Evolutionary conservation across 2,113 vertebrate species (phyloP).

Genomic region (Albula goreensis): DNA sequence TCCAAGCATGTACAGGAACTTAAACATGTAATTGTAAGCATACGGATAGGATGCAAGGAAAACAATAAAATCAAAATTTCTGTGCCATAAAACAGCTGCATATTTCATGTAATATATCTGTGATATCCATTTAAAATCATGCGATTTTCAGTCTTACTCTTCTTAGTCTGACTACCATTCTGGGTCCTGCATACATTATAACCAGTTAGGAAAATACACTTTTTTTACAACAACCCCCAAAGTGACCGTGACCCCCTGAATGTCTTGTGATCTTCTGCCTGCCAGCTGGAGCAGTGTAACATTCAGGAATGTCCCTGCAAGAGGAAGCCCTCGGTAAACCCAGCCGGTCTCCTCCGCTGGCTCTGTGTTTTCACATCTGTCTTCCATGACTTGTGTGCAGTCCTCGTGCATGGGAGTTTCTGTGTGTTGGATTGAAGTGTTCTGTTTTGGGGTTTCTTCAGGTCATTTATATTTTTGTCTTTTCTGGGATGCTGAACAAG

Average conservation of each 20-base stretch:
- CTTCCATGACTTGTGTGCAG: neutral
- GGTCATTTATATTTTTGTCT: neutral
- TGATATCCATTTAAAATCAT: too few species aligned
- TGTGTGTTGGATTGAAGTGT: constrained; percentile 12
- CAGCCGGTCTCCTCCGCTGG: constrained; percentile 11
- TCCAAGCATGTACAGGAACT: too few species aligned
- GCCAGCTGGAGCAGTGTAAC: constrained; percentile 78
- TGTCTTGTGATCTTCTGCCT: constrained; percentile 46
- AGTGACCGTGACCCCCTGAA: neutral
- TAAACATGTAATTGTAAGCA: too few species aligned
- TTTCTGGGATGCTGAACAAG: neutral
- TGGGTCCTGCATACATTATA: too few species aligned
- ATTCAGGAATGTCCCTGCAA: constrained; percentile 79
- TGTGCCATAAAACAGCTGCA: too few species aligned
- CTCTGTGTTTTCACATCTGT: neutral
- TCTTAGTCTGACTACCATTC: too few species aligned
- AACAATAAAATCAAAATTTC: too few species aligned
- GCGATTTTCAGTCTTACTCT: too few species aligned
- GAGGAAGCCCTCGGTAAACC: constrained; percentile 74
- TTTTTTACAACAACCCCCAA: neutral
- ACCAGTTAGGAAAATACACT: too few species aligned
- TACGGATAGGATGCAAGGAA: too few species aligned
- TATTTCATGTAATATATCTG: too few species aligned
- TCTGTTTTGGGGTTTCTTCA: neutral
- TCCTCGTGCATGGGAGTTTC: constrained; percentile 16